Evolutionary conservation across 2,888 invertebrate genomes (phyloP).

Genomic region (Drosophila subquinaria): DNA sequence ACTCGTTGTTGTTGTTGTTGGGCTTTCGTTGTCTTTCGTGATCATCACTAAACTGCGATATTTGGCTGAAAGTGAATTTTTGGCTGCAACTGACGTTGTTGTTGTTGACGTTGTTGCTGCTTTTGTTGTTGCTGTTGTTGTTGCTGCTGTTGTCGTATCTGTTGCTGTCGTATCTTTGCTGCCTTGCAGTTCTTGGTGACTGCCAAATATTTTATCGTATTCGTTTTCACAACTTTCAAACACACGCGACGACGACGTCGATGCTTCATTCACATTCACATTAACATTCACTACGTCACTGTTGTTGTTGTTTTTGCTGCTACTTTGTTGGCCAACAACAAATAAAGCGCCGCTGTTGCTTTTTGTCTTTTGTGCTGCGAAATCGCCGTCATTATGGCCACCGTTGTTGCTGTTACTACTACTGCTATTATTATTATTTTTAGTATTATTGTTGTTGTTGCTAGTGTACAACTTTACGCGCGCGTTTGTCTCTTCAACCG

Average conservation of each 20-base stretch:
- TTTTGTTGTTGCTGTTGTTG: conserved; percentile 28
- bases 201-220: conserved; percentile 77
- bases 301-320: conserved; percentile 9
- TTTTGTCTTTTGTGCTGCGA: conserved; percentile 74
- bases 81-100: conserved; percentile 60
- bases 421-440: conserved; percentile 33
- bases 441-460: conserved; percentile 51
- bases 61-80: conserved; percentile 87
- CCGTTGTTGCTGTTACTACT: conserved; percentile 47
- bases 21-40: conserved; percentile 88
- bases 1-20: conserved; percentile 54
- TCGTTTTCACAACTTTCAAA: conserved; percentile 76
- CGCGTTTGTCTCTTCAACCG: conserved; percentile 70
- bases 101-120: conserved; percentile 22
- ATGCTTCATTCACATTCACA: conserved; percentile 44
- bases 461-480: conserved; percentile 50
- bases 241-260: conserved; percentile 59
- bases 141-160: conserved; percentile 28
- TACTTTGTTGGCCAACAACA: conserved; percentile 56
- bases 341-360: conserved; percentile 35
- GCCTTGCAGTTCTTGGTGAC: conserved; percentile 43
- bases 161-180: conserved; percentile 28
- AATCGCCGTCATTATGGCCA: conserved; percentile 76
- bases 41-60: conserved; percentile 96
- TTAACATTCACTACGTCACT: conserved; percentile 68